phyloP scores from a whole-genome alignment of 2,888 invertebrate genomes.

The Syritta pipiens region DNA sequence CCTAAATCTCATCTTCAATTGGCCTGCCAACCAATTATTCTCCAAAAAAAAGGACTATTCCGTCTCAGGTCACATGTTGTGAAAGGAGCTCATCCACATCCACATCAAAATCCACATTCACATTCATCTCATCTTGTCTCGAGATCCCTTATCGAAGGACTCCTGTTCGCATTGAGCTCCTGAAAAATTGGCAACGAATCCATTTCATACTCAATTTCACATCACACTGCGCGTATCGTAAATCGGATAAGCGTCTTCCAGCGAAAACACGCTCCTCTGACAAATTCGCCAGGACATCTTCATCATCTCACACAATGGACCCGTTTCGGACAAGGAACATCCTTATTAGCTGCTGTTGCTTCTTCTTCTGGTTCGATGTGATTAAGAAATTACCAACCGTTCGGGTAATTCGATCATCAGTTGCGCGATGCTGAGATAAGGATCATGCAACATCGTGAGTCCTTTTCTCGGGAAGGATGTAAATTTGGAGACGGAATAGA shows the following conservation, averaged over 20 bases:
- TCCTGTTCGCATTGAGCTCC: background rate
- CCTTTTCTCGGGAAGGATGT: constrained; percentile 10
- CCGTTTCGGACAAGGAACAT: constrained; percentile 37
- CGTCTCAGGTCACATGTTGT: constrained; percentile 26
- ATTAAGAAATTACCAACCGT: constrained; percentile 54
- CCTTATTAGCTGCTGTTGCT: constrained; percentile 40
- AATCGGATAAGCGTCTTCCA: constrained; percentile 46
- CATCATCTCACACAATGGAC: too few species aligned
- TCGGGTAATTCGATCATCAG: constrained; percentile 55
- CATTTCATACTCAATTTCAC: constrained; percentile 62
- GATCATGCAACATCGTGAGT: constrained; percentile 12
- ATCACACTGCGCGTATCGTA: constrained; percentile 29
- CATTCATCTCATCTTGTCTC: constrained; percentile 28
- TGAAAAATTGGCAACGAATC: constrained; percentile 39
- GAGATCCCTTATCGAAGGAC: constrained; percentile 5
- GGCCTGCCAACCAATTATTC: constrained; percentile 32
- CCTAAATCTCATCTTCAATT: constrained; percentile 45
- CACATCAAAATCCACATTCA: background rate
- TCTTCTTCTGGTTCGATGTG: constrained; percentile 15
- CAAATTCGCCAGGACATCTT: constrained; percentile 56
- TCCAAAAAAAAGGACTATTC: constrained; percentile 22
- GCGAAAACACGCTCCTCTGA: constrained; percentile 23
- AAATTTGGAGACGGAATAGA: constrained; percentile 30
- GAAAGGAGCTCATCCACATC: constrained; percentile 18
- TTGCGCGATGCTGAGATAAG: constrained; percentile 24